Evolutionary conservation across 2,888 invertebrate species (phyloP).

Genomic region (Loripinus fragilis): DNA sequence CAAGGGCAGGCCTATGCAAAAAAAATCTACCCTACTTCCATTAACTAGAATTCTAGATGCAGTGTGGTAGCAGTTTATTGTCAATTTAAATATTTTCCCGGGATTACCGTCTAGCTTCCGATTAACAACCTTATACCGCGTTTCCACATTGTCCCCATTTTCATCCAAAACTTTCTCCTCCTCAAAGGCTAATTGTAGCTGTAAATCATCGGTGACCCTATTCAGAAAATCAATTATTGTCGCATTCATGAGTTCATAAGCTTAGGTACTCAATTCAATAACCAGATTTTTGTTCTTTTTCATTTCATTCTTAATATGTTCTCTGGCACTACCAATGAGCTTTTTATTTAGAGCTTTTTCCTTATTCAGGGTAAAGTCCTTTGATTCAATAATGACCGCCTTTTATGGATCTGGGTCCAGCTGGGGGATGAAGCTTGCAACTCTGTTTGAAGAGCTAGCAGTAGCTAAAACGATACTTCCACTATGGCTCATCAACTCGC

Average conservation of each 20-base stretch:
- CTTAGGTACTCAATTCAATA: not conserved
- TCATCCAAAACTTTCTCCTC: not conserved
- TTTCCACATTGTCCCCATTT: not conserved
- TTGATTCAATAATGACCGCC: not conserved
- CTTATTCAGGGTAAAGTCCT: not conserved
- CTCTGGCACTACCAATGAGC: not conserved
- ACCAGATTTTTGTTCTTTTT: not conserved
- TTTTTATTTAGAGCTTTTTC: not conserved
- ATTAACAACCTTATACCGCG: not conserved
- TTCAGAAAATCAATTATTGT: not conserved
- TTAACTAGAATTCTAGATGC: not conserved
- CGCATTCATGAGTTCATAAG: not conserved
- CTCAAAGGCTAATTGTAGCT: not conserved
- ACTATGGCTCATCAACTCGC: no score
- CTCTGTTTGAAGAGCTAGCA: no score
- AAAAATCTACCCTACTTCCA: not conserved
- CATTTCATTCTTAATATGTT: conserved; percentile 12
- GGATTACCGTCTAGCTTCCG: not conserved
- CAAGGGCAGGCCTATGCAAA: not conserved
- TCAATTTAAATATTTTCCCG: not conserved
- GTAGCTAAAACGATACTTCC: no score
- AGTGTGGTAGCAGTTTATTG: conserved; percentile 3
- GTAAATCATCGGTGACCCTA: not conserved
- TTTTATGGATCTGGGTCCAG: not conserved
- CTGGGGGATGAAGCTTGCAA: not conserved